Base-by-base conservation (phyloP, 2,888 invertebrate genomes). In the Diaprepes abbreviatus region DNA sequence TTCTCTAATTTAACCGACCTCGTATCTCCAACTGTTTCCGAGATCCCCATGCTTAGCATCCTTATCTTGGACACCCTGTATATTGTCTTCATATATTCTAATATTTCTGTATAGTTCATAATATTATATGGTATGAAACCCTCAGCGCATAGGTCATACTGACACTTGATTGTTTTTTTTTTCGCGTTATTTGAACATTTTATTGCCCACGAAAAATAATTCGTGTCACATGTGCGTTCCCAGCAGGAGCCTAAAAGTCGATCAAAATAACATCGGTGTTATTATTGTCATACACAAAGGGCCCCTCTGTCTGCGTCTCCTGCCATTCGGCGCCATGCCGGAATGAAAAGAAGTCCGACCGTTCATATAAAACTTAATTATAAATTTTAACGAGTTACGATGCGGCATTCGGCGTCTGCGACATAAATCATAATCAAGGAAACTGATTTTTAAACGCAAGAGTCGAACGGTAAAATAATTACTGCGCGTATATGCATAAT, bases 211-310 rank as follows among this genome's bases (percentile, higher is more conserved):
- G 43, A 19, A 64, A 64, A 43, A 19, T 64, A 43, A 57, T 57
- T 55, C 40, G 33, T 55, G 65, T 33, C 55, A 57, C 65, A 57
- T 55, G 33, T 65, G 65, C 21, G 28, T 65, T 40, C 54, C 12
- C 55, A 33, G 65, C 57, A 31, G 64, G 64, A 64, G 64, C 14
- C 64, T 43, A 31, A 40, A 64, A 64, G 64, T 64, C 43, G 64
- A 55, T 64, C 64, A 64, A 64, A 64, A 64, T 64, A 64, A 55
- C 45, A 45, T 45, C 21, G 48, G 48, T 48, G 48, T 48, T 48
- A 48, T 45, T 45, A 45, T 33, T 45, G 52, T 57, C 48, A 45
- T 33, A 55, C 35, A 63, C 52, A 63, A 52, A 54, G 63, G 43
- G 43, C 24, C 54, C 40, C 54, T 63, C 63, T 63, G 60, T 60